These are phyloP conservation scores for Ornithoptera alexandrae DNA, from an alignment of 2,888 invertebrate species.

Conservation along the genomic window DNA sequence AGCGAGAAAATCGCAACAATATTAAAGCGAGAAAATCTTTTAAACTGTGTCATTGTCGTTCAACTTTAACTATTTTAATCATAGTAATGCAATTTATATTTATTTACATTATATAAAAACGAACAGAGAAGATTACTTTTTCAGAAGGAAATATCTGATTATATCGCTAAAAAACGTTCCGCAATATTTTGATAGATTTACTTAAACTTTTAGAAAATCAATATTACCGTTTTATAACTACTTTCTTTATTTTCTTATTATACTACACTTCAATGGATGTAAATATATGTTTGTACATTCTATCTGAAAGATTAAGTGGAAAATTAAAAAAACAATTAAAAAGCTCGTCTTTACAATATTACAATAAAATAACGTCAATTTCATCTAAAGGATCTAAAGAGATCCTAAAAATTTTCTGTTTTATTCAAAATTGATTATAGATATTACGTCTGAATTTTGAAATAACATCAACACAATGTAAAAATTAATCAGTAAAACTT, in stretches of 20 bases:
- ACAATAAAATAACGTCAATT: too few relatives aligned
- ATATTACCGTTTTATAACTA: too few relatives aligned
- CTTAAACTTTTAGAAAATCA: too few relatives aligned
- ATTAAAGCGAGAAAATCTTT: too few relatives aligned
- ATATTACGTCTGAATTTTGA: neutral
- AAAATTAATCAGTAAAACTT: conserved; percentile 66
- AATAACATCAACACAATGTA: conserved; percentile 51
- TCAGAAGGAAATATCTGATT: neutral
- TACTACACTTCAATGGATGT: neutral
- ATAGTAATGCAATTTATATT: neutral
- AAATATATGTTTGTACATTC: neutral
- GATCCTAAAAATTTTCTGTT: neutral
- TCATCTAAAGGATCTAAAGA: too few relatives aligned
- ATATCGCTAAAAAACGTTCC: neutral
- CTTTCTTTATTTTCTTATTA: neutral
- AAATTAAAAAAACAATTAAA: too few relatives aligned
- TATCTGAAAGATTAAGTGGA: too few relatives aligned
- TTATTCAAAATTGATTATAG: neutral
- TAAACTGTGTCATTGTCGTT: too few relatives aligned
- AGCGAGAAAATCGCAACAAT: too few relatives aligned
- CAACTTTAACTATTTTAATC: neutral
- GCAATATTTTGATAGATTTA: too few relatives aligned
- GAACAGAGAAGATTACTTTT: neutral
- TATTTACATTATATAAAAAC: neutral
- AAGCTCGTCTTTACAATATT: too few relatives aligned